These are phyloP conservation scores for Eupithecia tripunctaria DNA, from an alignment of 2,888 invertebrate genomes.

Conservation along the genomic window DNA sequence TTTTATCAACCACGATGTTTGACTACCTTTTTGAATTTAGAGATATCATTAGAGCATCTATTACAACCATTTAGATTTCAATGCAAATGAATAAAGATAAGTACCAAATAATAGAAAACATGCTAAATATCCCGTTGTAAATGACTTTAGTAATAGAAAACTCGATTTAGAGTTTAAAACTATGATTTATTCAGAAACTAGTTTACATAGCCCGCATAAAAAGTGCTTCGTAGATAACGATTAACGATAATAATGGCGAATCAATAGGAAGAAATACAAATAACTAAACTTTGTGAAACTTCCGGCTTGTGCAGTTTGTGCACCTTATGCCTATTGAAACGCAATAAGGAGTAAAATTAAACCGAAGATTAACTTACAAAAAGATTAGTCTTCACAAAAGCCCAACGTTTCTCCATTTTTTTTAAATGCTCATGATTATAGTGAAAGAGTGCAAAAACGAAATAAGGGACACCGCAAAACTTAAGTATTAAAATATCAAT, in stretches of 20 bases:
- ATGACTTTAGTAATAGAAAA: too few relatives aligned
- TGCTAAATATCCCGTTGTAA: too few relatives aligned
- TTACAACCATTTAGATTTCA: not conserved
- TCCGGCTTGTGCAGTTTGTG: not conserved
- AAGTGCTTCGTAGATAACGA: too few relatives aligned
- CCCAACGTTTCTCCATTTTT: not conserved
- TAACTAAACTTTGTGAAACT: not conserved
- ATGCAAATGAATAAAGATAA: not conserved
- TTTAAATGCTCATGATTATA: not conserved
- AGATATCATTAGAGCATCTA: conserved; percentile 21
- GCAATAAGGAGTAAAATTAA: not conserved
- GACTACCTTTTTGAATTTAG: conserved; percentile 21
- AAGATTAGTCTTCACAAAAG: not conserved
- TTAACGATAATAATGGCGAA: not conserved
- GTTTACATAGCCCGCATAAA: not conserved
- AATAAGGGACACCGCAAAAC: not conserved
- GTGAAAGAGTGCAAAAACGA: not conserved
- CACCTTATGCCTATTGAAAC: not conserved
- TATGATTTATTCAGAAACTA: not conserved
- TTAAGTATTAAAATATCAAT: not conserved
- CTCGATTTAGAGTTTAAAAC: not conserved
- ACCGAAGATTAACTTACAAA: not conserved
- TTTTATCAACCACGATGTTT: conserved; percentile 26
- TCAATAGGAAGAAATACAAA: not conserved
- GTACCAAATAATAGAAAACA: not conserved